phyloP scores from a whole-genome alignment of 2,113 vertebrate species.

The Oreochromis tanganicae region DNA sequence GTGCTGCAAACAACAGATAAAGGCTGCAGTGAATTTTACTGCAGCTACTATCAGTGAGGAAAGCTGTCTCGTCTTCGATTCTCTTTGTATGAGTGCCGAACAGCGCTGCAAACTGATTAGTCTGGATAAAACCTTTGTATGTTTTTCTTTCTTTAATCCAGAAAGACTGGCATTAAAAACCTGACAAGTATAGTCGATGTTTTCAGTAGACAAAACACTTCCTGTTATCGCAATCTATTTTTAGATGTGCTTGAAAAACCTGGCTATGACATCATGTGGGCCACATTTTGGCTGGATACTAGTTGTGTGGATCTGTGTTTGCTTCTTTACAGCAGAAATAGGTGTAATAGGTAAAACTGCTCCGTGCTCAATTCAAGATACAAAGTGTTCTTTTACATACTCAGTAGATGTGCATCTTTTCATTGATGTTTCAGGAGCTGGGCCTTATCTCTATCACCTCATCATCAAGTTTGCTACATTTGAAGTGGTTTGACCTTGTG shows the following conservation, averaged over 20 bases:
- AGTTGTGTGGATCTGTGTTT: neutral
- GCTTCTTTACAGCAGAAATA: neutral
- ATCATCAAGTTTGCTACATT: neutral
- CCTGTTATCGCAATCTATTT: neutral
- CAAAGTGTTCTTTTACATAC: neutral
- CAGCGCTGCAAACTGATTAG: neutral
- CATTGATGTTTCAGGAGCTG: neutral
- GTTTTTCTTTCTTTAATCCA: neutral
- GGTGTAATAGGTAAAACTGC: neutral
- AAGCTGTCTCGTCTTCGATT: neutral
- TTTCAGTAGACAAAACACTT: neutral
- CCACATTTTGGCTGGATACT: neutral
- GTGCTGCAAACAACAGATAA: conserved; percentile 5
- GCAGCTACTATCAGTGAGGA: neutral
- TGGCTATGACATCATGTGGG: neutral
- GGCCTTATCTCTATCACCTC: neutral
- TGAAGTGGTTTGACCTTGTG: neutral
- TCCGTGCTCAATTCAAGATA: neutral
- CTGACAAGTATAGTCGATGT: neutral
- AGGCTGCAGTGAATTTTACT: conserved; percentile 9
- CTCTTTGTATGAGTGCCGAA: neutral
- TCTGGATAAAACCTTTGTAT: neutral
- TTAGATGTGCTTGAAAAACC: neutral
- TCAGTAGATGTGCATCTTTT: neutral
- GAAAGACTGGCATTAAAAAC: neutral